Percentiles rank a stretch among this genome's conserved stretches.
These are phyloP conservation scores for Habropoda laboriosa DNA, from an alignment of 1,140 invertebrate genomes.

Conservation along the genomic window DNA sequence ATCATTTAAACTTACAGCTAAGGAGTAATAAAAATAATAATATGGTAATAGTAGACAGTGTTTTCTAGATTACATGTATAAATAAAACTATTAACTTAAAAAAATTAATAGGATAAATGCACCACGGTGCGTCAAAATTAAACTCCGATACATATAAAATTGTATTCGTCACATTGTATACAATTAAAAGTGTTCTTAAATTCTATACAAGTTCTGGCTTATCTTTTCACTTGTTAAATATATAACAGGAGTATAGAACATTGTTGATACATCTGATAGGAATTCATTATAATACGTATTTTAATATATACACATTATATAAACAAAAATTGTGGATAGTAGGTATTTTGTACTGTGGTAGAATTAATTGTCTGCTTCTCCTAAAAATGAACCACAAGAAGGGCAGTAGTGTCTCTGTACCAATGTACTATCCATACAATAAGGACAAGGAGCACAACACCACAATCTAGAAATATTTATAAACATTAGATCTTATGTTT, in stretches of 20 bases:
- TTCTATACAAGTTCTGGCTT: too few relatives aligned
- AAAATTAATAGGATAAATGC: too few relatives aligned
- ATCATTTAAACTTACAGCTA: background rate
- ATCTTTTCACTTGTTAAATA: background rate
- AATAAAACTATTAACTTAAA: too few relatives aligned
- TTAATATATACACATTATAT: background rate
- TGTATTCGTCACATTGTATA: too few relatives aligned
- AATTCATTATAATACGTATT: background rate
- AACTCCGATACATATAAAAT: too few relatives aligned
- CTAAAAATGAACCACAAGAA: conserved; percentile 84
- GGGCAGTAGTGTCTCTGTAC: conserved; percentile 86
- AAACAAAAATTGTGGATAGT: too few relatives aligned
- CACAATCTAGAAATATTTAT: conserved; percentile 82
- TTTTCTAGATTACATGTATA: too few relatives aligned
- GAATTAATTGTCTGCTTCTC: conserved; percentile 80
- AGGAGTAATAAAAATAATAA: too few relatives aligned
- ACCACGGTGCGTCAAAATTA: too few relatives aligned
- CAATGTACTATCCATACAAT: conserved; percentile 86
- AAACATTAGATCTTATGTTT: background rate
- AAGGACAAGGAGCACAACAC: conserved; percentile 85
- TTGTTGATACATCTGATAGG: background rate
- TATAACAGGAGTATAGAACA: background rate
- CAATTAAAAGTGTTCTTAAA: too few relatives aligned
- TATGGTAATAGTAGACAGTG: too few relatives aligned
- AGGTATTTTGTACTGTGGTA: background rate